Evolutionary conservation across 2,888 invertebrate genomes (phyloP), one percentile per base, ranked within the genome.

Genomic region (Pherbina coryleti): DNA sequence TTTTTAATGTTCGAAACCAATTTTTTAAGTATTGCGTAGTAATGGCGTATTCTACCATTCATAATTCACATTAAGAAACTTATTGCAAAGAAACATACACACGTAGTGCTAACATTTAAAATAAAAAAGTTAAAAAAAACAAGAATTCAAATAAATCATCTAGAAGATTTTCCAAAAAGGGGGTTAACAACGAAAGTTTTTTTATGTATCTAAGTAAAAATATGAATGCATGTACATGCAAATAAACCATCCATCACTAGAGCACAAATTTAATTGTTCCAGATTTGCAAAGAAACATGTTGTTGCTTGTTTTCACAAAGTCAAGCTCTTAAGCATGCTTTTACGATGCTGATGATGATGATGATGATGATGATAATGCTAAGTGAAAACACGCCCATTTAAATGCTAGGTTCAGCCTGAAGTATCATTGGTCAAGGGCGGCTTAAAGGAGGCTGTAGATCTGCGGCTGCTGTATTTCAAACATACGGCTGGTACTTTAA

Each of bases 231-330:
- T 44, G 44, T 44, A 44, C 44, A 44, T 44, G 44, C 44, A 44
- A 44, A 44, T 44, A 7, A 44, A 44, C 44, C 44, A 5, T 64
- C 62, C 7, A 17, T 31, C n/a, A 64, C 25, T 22, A 64, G 25
- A 22, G n/a, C 64, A 53, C 53, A 69, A 51, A 69, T 17, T 17
- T 49, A 55, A n/a, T 55, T 55, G 55, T 64, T 64, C 9, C 17
- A 55, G 25, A 73, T 60, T 73, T 73, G 25, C 19, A 72, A 31
- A 55, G 22, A 34, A 62, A 37, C 49, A 34, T 62, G 44, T 62
- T 17, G 49, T 64, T 74, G 73, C 62, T 74, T 74, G 62, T 74
- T 74, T 62, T 74, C 62, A 49, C 28, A 51, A 74, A 74, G 73
- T 60, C 62, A 51, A 34, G 55, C 55, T 44, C 44, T 71, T 53